phyloP scores from a whole-genome alignment of 2,888 invertebrate genomes.

The Myopa tessellatipennis region DNA sequence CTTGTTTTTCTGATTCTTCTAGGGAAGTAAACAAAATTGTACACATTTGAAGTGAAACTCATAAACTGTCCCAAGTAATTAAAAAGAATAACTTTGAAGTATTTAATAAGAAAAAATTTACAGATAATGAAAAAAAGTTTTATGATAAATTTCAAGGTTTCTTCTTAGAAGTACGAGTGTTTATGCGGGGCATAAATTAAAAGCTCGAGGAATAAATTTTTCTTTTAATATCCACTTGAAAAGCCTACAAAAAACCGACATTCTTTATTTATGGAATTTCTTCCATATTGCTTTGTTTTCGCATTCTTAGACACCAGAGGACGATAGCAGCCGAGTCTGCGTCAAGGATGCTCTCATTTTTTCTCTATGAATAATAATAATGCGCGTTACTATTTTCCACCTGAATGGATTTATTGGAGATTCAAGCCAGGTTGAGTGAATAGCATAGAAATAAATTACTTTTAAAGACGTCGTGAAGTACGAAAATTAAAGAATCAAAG shows the following conservation, averaged over 20 bases:
- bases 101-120: no score
- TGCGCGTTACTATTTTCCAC: constrained; percentile 50
- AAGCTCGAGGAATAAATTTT: neutral
- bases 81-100: no score
- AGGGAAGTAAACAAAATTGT: no score
- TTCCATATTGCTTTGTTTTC: neutral
- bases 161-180: neutral
- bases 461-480: constrained; percentile 11
- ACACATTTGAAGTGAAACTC: no score
- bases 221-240: neutral
- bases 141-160: neutral
- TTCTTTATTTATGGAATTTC: neutral
- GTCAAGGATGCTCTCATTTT: neutral
- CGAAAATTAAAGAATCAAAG: no score
- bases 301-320: neutral
- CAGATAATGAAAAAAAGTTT: neutral
- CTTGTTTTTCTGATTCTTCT: no score
- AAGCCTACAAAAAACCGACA: neutral
- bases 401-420: constrained; percentile 47
- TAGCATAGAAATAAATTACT: constrained; percentile 36
- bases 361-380: constrained; percentile 51
- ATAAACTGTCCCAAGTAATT: no score
- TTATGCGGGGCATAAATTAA: neutral
- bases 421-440: constrained; percentile 18
- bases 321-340: neutral